Conservation (phyloP, 2,888 invertebrate genomes). For the Zeuzera pyrina region DNA sequence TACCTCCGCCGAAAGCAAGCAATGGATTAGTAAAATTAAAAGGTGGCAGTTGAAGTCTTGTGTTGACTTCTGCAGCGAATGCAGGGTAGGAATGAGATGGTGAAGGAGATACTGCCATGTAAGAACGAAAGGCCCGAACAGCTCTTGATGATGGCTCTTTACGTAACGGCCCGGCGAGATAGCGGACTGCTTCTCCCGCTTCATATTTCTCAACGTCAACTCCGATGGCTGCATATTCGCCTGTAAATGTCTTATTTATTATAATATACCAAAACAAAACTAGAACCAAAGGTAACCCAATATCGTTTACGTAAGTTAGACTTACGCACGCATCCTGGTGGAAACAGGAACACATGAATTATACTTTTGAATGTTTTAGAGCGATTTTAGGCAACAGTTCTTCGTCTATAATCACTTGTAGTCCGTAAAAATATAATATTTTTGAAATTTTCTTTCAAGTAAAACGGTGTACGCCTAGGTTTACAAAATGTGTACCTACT, state of each 20-base stretch:
- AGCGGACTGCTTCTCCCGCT: constrained; percentile 81
- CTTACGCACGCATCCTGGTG: no score
- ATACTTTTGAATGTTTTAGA: no score
- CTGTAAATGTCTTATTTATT: constrained; percentile 45
- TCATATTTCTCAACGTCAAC: constrained; percentile 93
- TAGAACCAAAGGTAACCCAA: no score
- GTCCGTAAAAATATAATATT: no score
- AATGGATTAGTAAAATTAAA: constrained; percentile 91
- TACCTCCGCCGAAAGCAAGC: constrained; percentile 78
- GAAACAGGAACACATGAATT: no score
- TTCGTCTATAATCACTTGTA: no score
- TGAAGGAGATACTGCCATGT: constrained; percentile 87
- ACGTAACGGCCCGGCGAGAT: constrained; percentile 82
- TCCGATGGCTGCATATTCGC: constrained; percentile 96
- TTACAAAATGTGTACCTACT: no score
- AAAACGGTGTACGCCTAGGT: no score
- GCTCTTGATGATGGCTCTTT: constrained; percentile 75
- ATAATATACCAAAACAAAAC: no score
- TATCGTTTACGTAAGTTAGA: no score
- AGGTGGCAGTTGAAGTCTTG: constrained; percentile 87
- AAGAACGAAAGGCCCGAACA: constrained; percentile 83
- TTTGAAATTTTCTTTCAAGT: no score
- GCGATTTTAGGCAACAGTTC: no score
- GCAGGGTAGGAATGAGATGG: constrained; percentile 80
- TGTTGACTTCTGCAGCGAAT: constrained; percentile 85